A percentile compares a stretch with the other conserved stretches of the same genome.
Evolutionary conservation across 2,113 vertebrate species (phyloP).

Genomic region (Saguinus midas): DNA sequence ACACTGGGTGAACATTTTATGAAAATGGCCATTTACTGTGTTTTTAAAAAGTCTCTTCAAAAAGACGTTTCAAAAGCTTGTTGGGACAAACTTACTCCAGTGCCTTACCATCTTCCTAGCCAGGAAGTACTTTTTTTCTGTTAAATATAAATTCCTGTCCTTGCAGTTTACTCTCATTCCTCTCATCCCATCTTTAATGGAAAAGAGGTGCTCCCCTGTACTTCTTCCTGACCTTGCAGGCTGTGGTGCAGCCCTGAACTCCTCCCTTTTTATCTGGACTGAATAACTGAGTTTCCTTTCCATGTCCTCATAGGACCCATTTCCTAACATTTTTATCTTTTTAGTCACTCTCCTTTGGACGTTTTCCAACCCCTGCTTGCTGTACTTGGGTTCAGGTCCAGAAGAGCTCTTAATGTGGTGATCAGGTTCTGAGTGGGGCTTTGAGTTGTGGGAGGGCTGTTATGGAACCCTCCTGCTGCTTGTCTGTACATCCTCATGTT

Average conservation of each 20-base stretch:
- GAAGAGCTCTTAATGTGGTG: neutral
- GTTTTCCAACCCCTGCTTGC: neutral
- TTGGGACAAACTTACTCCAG: neutral
- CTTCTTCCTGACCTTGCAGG: slow-evolving; percentile 14
- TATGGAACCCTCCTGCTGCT: neutral
- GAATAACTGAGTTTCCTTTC: slow-evolving; percentile 29
- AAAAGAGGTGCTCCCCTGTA: neutral
- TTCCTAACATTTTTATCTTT: neutral
- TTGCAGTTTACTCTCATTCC: neutral
- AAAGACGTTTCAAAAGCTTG: slow-evolving; percentile 22
- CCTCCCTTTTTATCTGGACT: slow-evolving; percentile 38
- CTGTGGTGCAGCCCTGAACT: neutral
- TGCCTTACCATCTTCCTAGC: neutral
- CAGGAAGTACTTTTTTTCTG: neutral
- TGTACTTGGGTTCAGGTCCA: slow-evolving; percentile 21
- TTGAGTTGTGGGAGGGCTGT: neutral
- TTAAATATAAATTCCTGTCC: neutral
- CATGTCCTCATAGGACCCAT: neutral
- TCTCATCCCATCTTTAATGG: neutral
- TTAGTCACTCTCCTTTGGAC: neutral
- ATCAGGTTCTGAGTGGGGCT: neutral
- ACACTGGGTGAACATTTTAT: neutral
- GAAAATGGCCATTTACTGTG: neutral
- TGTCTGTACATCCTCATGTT: neutral
- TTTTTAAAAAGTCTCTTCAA: neutral